Evolutionary conservation across 2,888 invertebrate genomes (phyloP).

Genomic region (Epinotia brunnichana): DNA sequence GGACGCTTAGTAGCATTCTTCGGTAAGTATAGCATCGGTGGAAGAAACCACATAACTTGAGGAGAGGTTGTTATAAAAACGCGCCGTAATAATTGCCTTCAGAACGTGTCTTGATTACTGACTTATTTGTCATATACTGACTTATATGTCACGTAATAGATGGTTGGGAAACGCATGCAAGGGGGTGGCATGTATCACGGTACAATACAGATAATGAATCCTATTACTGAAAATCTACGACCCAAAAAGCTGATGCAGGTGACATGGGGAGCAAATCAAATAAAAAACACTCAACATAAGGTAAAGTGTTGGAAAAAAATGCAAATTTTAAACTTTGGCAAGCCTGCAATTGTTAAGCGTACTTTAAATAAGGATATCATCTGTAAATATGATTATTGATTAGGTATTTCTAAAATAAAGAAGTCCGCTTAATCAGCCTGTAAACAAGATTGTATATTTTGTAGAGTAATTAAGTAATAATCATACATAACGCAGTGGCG

Average conservation of each 20-base stretch:
- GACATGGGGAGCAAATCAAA: conserved; percentile 63
- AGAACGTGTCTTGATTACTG: too few relatives aligned
- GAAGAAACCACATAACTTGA: too few relatives aligned
- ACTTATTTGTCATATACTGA: too few relatives aligned
- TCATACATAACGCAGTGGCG: conserved; percentile 7
- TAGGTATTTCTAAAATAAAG: conserved; percentile 53
- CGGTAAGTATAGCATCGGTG: too few relatives aligned
- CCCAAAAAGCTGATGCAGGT: conserved; percentile 56
- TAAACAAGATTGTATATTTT: conserved; percentile 53
- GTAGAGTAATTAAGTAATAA: conserved; percentile 8
- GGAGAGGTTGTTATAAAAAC: too few relatives aligned
- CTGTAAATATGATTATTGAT: conserved; percentile 53
- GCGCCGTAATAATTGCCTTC: too few relatives aligned
- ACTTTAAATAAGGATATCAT: conserved; percentile 53
- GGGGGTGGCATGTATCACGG: conserved; percentile 43
- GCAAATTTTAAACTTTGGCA: conserved; percentile 83
- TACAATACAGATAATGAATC: conserved; percentile 41
- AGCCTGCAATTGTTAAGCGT: conserved; percentile 84
- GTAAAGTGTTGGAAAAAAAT: conserved; percentile 78
- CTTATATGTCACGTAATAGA: not conserved
- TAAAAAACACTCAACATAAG: conserved; percentile 59
- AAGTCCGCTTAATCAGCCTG: conserved; percentile 59
- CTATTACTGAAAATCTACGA: conserved; percentile 46
- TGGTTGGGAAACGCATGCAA: conserved; percentile 17
- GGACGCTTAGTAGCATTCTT: too few relatives aligned